These are phyloP conservation scores for Caiman crocodilus DNA, from an alignment of 2,797 vertebrate species.

Conservation along the genomic window DNA sequence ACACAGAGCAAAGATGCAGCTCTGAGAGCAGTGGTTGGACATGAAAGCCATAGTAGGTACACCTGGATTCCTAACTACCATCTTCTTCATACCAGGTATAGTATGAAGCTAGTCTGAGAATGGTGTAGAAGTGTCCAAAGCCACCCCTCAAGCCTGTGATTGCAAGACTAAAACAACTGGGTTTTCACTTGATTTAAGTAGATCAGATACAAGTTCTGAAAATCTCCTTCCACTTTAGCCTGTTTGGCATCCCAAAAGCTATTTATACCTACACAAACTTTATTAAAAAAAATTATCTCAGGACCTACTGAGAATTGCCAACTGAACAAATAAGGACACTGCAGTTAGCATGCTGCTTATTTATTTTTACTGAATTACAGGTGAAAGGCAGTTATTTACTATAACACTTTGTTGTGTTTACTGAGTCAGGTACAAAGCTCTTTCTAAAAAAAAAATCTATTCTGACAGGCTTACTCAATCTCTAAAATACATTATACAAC, in stretches of 20 bases:
- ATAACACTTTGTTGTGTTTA: neutral
- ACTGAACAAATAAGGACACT: neutral
- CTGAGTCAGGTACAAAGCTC: neutral
- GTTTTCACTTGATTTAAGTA: no score
- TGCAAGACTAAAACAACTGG: no score
- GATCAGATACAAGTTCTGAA: no score
- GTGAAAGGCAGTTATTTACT: neutral
- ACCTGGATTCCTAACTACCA: neutral
- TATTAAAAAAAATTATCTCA: neutral
- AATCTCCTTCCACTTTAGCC: no score
- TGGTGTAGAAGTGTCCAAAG: no score
- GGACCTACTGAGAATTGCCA: neutral
- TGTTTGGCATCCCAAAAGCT: neutral
- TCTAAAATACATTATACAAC: neutral
- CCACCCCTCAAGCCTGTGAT: no score
- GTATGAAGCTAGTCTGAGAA: no score
- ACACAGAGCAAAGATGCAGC: neutral
- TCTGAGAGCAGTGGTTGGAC: neutral
- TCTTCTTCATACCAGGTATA: no score
- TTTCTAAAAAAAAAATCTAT: neutral
- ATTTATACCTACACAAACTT: neutral
- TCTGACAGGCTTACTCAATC: neutral
- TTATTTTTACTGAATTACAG: neutral
- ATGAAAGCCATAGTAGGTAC: neutral
- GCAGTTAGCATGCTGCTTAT: neutral